Conservation (phyloP, 2,888 invertebrate genomes). For the Apoderus coryli region DNA sequence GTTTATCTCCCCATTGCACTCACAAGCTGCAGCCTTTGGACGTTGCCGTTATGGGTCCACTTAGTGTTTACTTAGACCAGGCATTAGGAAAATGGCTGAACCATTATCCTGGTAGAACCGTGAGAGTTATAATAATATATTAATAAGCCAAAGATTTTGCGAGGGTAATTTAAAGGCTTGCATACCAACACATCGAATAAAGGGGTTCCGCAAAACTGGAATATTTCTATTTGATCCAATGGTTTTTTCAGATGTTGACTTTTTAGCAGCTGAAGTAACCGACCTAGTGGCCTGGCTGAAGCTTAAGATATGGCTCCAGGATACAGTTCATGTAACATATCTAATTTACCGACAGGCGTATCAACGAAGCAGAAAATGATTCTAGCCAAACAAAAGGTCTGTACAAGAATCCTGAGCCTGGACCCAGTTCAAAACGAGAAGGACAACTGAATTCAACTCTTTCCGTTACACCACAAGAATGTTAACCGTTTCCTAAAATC, state of each 20-base stretch:
- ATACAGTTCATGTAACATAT: too few species aligned
- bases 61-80: constrained; percentile 13
- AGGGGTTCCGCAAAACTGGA: constrained; percentile 8
- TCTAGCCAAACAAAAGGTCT: constrained; percentile 1
- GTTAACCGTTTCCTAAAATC: constrained; percentile 1
- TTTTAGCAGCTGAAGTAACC: too few species aligned
- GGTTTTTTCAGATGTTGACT: too few species aligned
- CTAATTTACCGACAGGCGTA: too few species aligned
- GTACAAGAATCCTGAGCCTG: constrained; percentile 2
- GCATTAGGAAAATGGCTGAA: constrained; percentile 18
- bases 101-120: constrained; percentile 14
- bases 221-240: constrained; percentile 7
- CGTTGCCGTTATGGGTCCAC: constrained; percentile 11
- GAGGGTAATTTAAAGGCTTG: constrained; percentile 1
- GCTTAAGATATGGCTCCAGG: too few species aligned
- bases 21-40: constrained; percentile 12
- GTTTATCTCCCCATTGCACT: constrained; percentile 4
- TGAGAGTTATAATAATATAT: constrained; percentile 5
- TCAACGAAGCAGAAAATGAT: too few species aligned
- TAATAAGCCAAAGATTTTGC: background rate
- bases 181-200: background rate
- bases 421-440: constrained; percentile 1
- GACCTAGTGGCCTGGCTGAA: too few species aligned
- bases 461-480: constrained; percentile 1
- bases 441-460: constrained; percentile 1